Evolutionary conservation across 2,888 invertebrate species (phyloP), one percentile per base, ranked within the genome.

Genomic region (Electrophaes corylata): DNA sequence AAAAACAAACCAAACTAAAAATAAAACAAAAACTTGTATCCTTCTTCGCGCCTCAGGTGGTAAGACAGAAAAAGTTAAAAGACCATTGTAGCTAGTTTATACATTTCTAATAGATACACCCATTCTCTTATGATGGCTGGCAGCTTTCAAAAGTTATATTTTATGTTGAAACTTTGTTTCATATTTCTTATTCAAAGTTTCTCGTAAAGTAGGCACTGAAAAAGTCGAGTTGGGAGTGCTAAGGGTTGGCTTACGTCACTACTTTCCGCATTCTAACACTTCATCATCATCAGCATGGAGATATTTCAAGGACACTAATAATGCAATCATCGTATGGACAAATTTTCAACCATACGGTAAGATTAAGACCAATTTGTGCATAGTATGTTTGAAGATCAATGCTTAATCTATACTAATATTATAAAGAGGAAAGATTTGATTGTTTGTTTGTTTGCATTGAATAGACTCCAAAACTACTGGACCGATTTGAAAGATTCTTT

Each of bases 141-240:
- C 81, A 81, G 76, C 79, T 79, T 81, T 81, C 78, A 68, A 61
- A 82, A 88, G 79, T 86, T 84, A 73, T 85, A 76, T 83, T 86
- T 88, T 87, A 88, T 86, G 86, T 66, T 75, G 62, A 75, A 88
- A 88, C 81, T 88, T 37, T 88, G 69, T 82, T 82, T 83, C 84
- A 87, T 86, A 86, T 86, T 86, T 87, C 87, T 82, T 86, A 80
- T 81, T 81, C 81, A 77, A 79, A 79, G 78, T 81, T 70, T 72
- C 60, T 66, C 65, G 65, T 59, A 50, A 57, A 62, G 68, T 58
- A 57, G 60, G 54, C 61, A 64, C 64, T 66, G 69, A 71, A 73
- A 75, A 76, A 69, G 73, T 62, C 43, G 56, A 53, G 45, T 62
- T 37, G 58, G 46, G 43, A 40, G 60, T 54, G 23, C 45, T 46